These are phyloP conservation scores for Sceliomorpha sp. DNA, from an alignment of 2,888 invertebrate species.

Conservation along the genomic window DNA sequence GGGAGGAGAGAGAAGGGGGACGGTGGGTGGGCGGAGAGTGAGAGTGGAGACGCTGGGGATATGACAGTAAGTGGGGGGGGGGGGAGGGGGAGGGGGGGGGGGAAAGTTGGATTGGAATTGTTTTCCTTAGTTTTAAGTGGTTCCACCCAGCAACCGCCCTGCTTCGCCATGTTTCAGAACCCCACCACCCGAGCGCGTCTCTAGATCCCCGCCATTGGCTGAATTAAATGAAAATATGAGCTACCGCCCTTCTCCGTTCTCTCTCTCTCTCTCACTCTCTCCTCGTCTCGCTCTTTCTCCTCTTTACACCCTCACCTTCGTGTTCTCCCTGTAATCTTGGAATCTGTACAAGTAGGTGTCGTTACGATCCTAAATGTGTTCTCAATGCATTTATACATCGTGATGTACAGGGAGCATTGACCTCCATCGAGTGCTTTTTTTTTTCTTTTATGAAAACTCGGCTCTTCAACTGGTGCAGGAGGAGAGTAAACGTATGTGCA, in stretches of 20 bases:
- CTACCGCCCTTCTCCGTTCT: slow-evolving; percentile 38
- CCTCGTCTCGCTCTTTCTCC: slow-evolving; percentile 28
- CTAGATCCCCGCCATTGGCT: slow-evolving; percentile 61
- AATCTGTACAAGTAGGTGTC: slow-evolving; percentile 20
- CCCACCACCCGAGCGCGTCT: slow-evolving; percentile 44
- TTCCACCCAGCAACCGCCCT: slow-evolving; percentile 57
- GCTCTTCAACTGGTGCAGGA: too few species aligned
- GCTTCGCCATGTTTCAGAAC: slow-evolving; percentile 59
- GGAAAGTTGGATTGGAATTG: slow-evolving; percentile 73
- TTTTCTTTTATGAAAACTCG: too few species aligned
- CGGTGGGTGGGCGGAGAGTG: slow-evolving; percentile 2
- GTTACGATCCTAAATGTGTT: slow-evolving; percentile 7
- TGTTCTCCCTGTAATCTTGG: slow-evolving; percentile 13
- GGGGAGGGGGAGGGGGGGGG: slow-evolving; percentile 45
- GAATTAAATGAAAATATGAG: slow-evolving; percentile 59
- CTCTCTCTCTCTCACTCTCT: slow-evolving; percentile 20
- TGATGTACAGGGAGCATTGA: too few species aligned
- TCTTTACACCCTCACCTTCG: neutral
- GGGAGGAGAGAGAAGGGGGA: slow-evolving; percentile 3
- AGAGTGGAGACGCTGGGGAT: too few species aligned
- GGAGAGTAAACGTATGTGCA: too few species aligned
- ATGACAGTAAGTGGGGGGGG: slow-evolving; percentile 25
- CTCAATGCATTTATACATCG: too few species aligned
- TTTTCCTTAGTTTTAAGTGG: slow-evolving; percentile 72
- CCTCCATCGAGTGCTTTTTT: too few species aligned